phyloP scores from a whole-genome alignment of 2,113 vertebrate genomes.

The Monarcha castaneiventris region DNA sequence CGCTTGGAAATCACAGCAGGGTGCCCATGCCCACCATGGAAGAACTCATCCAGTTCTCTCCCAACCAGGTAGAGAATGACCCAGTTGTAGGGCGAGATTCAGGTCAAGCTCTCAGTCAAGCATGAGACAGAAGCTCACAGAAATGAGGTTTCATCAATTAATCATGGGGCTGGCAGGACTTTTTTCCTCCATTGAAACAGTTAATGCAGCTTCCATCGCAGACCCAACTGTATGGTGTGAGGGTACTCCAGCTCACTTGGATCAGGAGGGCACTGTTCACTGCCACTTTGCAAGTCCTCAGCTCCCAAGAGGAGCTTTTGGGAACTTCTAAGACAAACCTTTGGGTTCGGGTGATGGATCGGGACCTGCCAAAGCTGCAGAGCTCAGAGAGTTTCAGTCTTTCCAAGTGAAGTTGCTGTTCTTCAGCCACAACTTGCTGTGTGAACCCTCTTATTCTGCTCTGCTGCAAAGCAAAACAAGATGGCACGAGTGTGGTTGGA shows the following conservation, averaged over 20 bases:
- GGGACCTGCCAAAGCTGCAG: not conserved
- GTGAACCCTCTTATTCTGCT: not conserved
- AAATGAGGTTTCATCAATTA: constrained; percentile 29
- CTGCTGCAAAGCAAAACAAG: not conserved
- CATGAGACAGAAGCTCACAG: not conserved
- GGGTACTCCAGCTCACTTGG: not conserved
- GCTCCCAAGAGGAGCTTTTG: not conserved
- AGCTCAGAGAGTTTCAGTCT: accelerated
- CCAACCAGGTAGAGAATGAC: not conserved
- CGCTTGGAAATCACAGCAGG: not conserved
- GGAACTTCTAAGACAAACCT: not conserved
- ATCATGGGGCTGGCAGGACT: not conserved
- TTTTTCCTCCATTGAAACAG: not conserved
- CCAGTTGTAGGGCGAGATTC: constrained; percentile 21
- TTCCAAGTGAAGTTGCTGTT: not conserved
- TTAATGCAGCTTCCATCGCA: accelerated
- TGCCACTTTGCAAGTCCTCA: not conserved
- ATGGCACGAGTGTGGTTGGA: not conserved
- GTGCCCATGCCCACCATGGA: not conserved
- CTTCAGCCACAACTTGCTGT: not conserved
- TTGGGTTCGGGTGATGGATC: accelerated
- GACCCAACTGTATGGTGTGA: accelerated
- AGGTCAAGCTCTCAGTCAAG: constrained; percentile 16
- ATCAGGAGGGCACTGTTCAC: not conserved
- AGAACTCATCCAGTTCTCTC: not conserved